These are phyloP conservation scores for Pogona vitticeps DNA, from an alignment of 2,113 vertebrate genomes.

Conservation along the genomic window DNA sequence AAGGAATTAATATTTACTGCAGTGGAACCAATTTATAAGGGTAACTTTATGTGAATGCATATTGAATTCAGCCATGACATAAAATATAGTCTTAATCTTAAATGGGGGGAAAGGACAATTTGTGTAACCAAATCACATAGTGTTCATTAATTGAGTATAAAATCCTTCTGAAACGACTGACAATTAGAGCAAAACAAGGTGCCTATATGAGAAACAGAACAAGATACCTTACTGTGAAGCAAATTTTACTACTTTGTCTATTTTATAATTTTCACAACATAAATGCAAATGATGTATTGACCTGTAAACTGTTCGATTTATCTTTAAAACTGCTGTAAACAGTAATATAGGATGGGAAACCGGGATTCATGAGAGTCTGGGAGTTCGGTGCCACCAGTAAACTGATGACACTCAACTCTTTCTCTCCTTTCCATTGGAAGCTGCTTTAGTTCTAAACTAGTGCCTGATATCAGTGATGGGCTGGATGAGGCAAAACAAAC, in stretches of 20 bases:
- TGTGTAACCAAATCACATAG: background rate
- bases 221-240: background rate
- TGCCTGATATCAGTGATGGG: too few relatives aligned
- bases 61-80: background rate
- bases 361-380: background rate
- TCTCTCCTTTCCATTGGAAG: too few relatives aligned
- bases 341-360: background rate
- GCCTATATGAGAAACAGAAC: background rate
- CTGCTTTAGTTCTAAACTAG: too few relatives aligned
- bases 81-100: slow-evolving; percentile 27
- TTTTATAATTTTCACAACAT: slow-evolving; percentile 11
- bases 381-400: too few relatives aligned
- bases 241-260: background rate
- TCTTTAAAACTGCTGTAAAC: slow-evolving; percentile 33
- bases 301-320: slow-evolving; percentile 7
- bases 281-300: background rate
- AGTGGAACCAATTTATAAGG: slow-evolving; percentile 27
- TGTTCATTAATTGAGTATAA: background rate
- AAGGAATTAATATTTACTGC: slow-evolving; percentile 56
- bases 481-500: too few relatives aligned
- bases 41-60: slow-evolving; percentile 30
- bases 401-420: too few relatives aligned
- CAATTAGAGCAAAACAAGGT: background rate
- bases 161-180: slow-evolving; percentile 24
- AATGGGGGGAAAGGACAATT: slow-evolving; percentile 28